A percentile compares a stretch with the other conserved stretches of the same genome.
Conservation (phyloP, 1,140 invertebrate species). For the Ostrea denselamellosa region DNA sequence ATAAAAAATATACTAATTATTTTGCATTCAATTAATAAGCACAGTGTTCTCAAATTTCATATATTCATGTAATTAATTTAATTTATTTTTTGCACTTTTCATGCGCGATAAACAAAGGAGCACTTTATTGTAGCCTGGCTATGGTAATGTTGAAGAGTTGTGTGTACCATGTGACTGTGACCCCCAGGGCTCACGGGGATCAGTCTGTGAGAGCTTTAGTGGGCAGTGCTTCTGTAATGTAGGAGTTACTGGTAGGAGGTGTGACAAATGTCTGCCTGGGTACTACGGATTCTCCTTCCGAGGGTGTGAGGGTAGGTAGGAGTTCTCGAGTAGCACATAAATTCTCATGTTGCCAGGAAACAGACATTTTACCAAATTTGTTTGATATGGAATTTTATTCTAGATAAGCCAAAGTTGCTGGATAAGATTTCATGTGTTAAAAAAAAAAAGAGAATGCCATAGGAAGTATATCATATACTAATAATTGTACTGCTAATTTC, state of each 20-base stretch:
- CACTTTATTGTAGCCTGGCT: constrained; percentile 56
- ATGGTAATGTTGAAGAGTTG: constrained; percentile 69
- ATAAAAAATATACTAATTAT: not conserved
- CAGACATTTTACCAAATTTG: no score
- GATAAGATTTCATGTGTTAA: not conserved
- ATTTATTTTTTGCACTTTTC: not conserved
- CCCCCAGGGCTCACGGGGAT: constrained; percentile 84
- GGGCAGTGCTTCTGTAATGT: constrained; percentile 91
- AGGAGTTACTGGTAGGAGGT: constrained; percentile 91
- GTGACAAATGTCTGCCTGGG: constrained; percentile 88
- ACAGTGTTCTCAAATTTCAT: not conserved
- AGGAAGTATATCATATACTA: not conserved
- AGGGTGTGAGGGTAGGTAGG: constrained; percentile 83
- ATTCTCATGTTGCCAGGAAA: no score
- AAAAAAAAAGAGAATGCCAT: not conserved
- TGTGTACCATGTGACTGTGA: constrained; percentile 87
- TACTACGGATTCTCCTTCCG: constrained; percentile 89
- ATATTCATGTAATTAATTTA: not conserved
- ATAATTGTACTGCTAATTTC: not conserved
- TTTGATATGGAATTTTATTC: no score
- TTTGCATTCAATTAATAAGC: not conserved
- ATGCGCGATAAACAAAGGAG: not conserved
- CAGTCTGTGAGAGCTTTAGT: constrained; percentile 92
- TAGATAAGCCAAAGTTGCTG: no score
- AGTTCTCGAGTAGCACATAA: not conserved